A percentile compares a stretch with the other conserved stretches of the same genome.
Conservation (phyloP, 2,888 invertebrate genomes). For the Clanis bilineata region DNA sequence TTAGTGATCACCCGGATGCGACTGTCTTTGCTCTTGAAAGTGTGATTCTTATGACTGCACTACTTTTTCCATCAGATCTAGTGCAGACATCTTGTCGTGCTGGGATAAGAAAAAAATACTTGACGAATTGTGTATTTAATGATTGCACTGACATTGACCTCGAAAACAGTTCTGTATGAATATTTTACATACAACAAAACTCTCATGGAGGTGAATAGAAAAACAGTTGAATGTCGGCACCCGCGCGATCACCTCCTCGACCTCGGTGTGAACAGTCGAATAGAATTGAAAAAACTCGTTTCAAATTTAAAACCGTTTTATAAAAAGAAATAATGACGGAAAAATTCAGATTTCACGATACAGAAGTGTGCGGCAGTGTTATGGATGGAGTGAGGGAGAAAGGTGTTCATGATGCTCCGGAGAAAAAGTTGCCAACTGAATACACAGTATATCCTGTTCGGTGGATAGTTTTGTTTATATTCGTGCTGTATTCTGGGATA, state of each 20-base stretch:
- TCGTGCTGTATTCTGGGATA: constrained; percentile 93
- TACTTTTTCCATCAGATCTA: no score
- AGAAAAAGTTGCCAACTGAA: constrained; percentile 63
- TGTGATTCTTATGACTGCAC: no score
- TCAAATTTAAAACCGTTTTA: constrained; percentile 28
- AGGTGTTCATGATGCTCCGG: constrained; percentile 63
- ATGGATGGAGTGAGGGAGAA: constrained; percentile 74
- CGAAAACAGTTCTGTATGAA: neutral
- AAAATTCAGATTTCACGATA: constrained; percentile 61
- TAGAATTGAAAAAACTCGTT: constrained; percentile 30
- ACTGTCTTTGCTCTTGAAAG: no score
- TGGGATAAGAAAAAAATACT: no score
- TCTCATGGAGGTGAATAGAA: constrained; percentile 54
- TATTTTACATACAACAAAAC: constrained; percentile 23
- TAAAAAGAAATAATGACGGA: constrained; percentile 54
- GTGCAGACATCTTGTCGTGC: no score
- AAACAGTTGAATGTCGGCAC: constrained; percentile 60
- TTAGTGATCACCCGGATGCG: no score
- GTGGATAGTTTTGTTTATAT: constrained; percentile 93
- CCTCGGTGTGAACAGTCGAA: constrained; percentile 32
- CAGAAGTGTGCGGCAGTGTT: constrained; percentile 74
- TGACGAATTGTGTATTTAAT: no score
- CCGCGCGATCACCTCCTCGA: constrained; percentile 55
- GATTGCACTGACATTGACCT: no score
- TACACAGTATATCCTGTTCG: constrained; percentile 88